Conservation (phyloP, 2,113 vertebrate species). For the Gavia stellata region DNA sequence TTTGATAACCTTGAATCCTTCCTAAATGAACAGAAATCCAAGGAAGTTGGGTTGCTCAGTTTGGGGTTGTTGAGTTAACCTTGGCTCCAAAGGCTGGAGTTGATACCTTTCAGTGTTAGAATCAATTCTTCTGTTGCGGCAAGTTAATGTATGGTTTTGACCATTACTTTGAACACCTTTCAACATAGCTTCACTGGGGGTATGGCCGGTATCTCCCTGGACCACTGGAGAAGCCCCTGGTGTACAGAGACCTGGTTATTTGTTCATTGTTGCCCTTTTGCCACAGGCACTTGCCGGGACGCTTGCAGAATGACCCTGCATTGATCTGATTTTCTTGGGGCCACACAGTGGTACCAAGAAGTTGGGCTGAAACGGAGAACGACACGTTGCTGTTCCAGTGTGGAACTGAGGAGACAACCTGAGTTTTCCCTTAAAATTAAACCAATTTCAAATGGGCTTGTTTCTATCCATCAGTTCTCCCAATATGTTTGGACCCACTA, state of each 20-base stretch:
- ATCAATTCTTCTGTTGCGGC: not conserved
- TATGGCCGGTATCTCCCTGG: not conserved
- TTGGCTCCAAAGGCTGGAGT: not conserved
- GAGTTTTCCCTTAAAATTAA: not conserved
- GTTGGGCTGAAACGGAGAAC: not conserved
- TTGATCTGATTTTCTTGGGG: not conserved
- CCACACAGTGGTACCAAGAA: rapidly evolving
- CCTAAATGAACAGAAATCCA: not conserved
- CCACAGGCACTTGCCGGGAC: not conserved
- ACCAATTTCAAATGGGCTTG: not conserved
- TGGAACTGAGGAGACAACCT: not conserved
- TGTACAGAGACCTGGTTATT: not conserved
- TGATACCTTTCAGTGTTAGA: not conserved
- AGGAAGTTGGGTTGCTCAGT: not conserved
- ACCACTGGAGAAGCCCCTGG: not conserved
- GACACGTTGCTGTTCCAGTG: not conserved
- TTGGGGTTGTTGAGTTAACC: not conserved
- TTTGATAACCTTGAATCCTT: not conserved
- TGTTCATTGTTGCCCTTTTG: not conserved
- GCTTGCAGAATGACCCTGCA: not conserved
- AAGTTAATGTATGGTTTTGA: not conserved
- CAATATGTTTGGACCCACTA: not conserved
- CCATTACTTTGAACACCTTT: not conserved
- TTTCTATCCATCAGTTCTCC: not conserved
- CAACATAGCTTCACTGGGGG: not conserved